phyloP scores from a whole-genome alignment of 2,888 invertebrate species.

The Nemurella pictetii region DNA sequence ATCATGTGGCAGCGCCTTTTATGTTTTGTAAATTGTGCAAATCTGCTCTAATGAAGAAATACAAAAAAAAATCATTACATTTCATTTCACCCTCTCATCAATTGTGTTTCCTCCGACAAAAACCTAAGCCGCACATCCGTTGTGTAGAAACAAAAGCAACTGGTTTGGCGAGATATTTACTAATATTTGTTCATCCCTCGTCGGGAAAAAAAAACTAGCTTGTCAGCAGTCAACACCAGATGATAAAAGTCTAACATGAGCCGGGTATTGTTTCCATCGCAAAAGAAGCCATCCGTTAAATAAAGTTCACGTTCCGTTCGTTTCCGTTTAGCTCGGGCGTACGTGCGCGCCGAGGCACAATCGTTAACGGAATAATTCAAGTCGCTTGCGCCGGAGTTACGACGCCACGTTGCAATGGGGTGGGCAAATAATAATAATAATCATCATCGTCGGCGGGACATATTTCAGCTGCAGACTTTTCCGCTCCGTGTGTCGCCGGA shows the following conservation, averaged over 20 bases:
- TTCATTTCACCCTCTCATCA: too few species aligned
- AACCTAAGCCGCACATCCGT: too few species aligned
- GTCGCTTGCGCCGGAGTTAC: neutral
- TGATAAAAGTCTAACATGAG: conserved; percentile 10
- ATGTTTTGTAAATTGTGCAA: too few species aligned
- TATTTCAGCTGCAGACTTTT: conserved; percentile 9
- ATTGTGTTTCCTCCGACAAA: too few species aligned
- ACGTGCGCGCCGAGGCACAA: neutral
- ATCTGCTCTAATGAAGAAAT: too few species aligned
- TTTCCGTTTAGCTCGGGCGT: conserved; percentile 18
- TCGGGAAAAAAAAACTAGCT: neutral
- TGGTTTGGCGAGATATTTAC: neutral
- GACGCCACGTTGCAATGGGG: neutral
- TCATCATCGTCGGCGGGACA: neutral
- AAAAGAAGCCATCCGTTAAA: conserved; percentile 30
- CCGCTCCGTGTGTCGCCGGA: neutral
- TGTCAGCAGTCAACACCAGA: conserved; percentile 19
- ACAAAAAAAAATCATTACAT: too few species aligned
- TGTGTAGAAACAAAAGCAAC: neutral
- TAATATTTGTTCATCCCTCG: neutral
- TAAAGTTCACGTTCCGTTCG: conserved; percentile 29
- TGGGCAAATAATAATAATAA: neutral
- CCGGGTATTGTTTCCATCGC: conserved; percentile 29
- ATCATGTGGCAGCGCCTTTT: neutral
- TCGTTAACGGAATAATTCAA: conserved; percentile 19